phyloP scores from a whole-genome alignment of 2,797 vertebrate genomes.

The Scleropages formosus region DNA sequence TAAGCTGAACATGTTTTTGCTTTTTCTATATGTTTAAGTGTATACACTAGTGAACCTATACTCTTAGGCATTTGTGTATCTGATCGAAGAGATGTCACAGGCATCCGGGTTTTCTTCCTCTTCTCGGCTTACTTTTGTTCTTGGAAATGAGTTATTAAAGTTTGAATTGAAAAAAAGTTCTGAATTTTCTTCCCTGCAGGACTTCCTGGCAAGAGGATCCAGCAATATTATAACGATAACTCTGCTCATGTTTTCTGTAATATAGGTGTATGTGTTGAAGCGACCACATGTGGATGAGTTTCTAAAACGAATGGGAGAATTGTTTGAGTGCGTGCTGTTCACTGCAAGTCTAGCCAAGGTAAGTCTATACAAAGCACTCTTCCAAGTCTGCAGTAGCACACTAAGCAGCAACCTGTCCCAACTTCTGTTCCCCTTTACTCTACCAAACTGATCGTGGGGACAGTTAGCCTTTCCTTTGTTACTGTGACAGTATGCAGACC shows the following conservation, averaged over 20 bases:
- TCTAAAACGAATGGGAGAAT: conserved; percentile 90
- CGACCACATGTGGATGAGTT: conserved; percentile 93
- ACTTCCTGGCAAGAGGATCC: background rate
- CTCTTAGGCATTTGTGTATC: no score
- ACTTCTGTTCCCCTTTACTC: background rate
- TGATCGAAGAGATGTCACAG: background rate
- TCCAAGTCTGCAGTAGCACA: background rate
- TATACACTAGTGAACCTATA: no score
- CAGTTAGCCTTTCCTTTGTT: background rate
- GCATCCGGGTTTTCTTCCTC: background rate
- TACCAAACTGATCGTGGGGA: background rate
- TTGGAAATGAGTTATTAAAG: background rate
- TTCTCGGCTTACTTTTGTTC: no score
- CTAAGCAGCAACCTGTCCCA: conserved; percentile 3
- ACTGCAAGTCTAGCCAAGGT: conserved; percentile 97
- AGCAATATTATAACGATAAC: conserved; percentile 1
- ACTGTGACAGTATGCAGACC: conserved; percentile 82
- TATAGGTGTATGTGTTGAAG: conserved; percentile 92
- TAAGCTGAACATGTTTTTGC: no score
- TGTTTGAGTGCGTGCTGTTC: conserved; percentile 96
- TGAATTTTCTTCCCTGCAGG: background rate
- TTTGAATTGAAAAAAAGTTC: background rate
- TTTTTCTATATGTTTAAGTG: no score
- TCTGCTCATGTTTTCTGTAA: conserved; percentile 25
- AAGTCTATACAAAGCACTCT: conserved; percentile 35